A percentile compares a stretch with the other conserved stretches of the same genome.
phyloP scores from a whole-genome alignment of 2,797 vertebrate genomes.

The Acanthopagrus latus region DNA sequence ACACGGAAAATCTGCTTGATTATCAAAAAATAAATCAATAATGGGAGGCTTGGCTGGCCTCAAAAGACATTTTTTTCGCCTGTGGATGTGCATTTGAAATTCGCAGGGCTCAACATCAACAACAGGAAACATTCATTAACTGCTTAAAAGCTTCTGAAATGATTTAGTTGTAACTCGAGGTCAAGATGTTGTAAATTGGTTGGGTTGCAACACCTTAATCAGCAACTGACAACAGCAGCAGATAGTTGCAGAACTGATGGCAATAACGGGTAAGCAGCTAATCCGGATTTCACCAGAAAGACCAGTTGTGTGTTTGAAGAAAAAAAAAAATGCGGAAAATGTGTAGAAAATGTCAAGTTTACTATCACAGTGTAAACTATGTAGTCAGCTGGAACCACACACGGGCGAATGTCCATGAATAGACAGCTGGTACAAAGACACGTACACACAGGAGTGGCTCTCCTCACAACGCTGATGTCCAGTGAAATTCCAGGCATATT shows the following conservation, averaged over 20 bases:
- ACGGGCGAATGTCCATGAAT: not conserved
- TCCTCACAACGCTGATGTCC: conserved; percentile 27
- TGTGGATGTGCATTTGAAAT: not conserved
- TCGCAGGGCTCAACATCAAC: not conserved
- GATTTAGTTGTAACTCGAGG: not conserved
- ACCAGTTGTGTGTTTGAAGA: accelerated
- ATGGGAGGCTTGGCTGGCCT: not conserved
- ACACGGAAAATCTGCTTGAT: not conserved
- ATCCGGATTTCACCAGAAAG: not conserved
- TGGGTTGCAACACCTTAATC: not conserved
- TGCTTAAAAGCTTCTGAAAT: not conserved
- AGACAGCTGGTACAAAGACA: conserved; percentile 2
- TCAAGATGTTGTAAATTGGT: not conserved
- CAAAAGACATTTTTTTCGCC: not conserved
- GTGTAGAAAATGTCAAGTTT: not conserved
- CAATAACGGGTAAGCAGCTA: not conserved
- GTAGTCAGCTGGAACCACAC: conserved; percentile 17
- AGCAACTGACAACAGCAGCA: not conserved
- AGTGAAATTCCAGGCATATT: conserved; percentile 56
- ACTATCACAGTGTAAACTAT: not conserved
- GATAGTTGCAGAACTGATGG: not conserved
- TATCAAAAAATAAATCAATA: not conserved
- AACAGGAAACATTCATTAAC: not conserved
- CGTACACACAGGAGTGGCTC: not conserved
- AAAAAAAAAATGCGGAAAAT: not conserved